Percentiles rank a stretch among this genome's conserved stretches.
Evolutionary conservation across 1,140 invertebrate genomes (phyloP).

Genomic region (Magallana ariakensis): DNA sequence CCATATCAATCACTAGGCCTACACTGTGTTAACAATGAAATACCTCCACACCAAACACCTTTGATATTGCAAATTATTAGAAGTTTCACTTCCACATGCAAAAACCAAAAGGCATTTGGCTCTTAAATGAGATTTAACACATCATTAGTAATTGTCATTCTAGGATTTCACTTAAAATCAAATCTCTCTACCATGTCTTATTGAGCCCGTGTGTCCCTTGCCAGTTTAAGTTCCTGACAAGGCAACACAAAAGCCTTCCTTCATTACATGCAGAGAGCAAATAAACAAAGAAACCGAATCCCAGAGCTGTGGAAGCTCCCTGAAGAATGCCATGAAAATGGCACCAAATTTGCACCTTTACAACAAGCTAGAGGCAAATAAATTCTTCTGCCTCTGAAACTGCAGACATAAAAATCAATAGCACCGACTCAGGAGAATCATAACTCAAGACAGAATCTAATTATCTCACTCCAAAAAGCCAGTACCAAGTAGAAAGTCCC

Average conservation of each 20-base stretch:
- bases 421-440: neutral
- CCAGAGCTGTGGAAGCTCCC: slow-evolving; percentile 24
- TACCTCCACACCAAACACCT: neutral
- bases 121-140: neutral
- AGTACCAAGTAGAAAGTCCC: neutral
- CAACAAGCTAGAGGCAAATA: slow-evolving; percentile 31
- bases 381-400: slow-evolving; percentile 1
- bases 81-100: neutral
- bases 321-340: slow-evolving; percentile 28
- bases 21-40: neutral
- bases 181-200: neutral
- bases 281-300: slow-evolving; percentile 26
- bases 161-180: neutral
- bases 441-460: slow-evolving; percentile 7
- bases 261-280: slow-evolving; percentile 28
- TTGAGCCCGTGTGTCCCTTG: neutral
- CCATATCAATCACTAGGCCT: neutral
- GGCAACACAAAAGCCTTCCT: neutral
- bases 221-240: slow-evolving; percentile 1
- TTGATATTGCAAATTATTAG: neutral
- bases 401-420: slow-evolving; percentile 35
- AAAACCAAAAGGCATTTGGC: slow-evolving; percentile 10
- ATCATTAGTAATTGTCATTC: neutral
- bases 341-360: slow-evolving; percentile 38
- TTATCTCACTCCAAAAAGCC: slow-evolving; percentile 14